Percentiles rank a stretch among this genome's conserved stretches.
Conservation (phyloP, 1,140 invertebrate genomes). For the Bombyx mori region DNA sequence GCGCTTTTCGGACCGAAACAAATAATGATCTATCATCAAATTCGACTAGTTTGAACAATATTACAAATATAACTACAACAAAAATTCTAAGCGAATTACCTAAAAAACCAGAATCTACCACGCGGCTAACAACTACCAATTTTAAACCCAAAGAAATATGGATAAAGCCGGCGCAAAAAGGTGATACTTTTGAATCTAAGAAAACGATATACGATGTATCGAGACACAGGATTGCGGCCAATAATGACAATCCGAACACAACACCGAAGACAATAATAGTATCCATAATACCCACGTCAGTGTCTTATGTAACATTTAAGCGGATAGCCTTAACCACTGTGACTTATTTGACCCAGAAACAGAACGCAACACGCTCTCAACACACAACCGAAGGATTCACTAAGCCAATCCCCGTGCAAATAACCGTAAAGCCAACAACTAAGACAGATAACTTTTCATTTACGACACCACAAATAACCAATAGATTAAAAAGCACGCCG, state of each 20-base stretch:
- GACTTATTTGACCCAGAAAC: conserved; percentile 35
- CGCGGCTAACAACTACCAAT: conserved; percentile 34
- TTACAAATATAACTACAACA: background rate
- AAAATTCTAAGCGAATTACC: conserved; percentile 3
- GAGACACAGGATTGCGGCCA: conserved; percentile 35
- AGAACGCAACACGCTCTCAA: conserved; percentile 23
- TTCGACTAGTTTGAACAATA: no score
- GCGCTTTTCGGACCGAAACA: background rate
- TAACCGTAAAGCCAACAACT: background rate
- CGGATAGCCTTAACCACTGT: conserved; percentile 54
- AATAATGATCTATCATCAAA: background rate
- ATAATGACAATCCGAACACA: conserved; percentile 43
- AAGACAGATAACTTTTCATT: no score
- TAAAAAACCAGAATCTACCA: conserved; percentile 14
- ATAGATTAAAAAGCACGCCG: conserved; percentile 26
- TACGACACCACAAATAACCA: conserved; percentile 16
- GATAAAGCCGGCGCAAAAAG: conserved; percentile 63
- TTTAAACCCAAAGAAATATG: conserved; percentile 63
- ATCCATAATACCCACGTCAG: conserved; percentile 63
- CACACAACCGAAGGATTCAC: conserved; percentile 35
- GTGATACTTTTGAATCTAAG: conserved; percentile 51
- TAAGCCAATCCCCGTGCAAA: conserved; percentile 29
- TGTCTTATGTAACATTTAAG: conserved; percentile 57
- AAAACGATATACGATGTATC: conserved; percentile 33
- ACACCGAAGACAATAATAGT: conserved; percentile 63